These are phyloP conservation scores for Liodrosophila aerea DNA, from an alignment of 2,888 invertebrate species.

Conservation along the genomic window DNA sequence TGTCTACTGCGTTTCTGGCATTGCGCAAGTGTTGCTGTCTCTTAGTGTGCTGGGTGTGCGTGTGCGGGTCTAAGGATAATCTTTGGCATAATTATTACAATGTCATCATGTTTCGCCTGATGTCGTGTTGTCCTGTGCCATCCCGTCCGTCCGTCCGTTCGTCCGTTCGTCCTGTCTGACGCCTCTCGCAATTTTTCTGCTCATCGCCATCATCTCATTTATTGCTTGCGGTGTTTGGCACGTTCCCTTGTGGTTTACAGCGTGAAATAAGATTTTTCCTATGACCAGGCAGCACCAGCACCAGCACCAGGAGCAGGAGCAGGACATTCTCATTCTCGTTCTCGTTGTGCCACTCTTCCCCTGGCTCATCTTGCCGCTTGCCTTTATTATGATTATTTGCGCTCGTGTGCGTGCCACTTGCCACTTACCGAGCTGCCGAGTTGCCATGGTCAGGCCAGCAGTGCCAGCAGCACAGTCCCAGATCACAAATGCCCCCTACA, in stretches of 20 bases:
- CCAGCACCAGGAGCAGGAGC: constrained; percentile 14
- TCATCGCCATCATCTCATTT: constrained; percentile 68
- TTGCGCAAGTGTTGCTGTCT: not conserved
- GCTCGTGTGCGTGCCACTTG: constrained; percentile 71
- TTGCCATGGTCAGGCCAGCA: constrained; percentile 65
- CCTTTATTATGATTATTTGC: constrained; percentile 75
- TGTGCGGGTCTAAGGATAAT: constrained; percentile 72
- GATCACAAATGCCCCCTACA: not conserved
- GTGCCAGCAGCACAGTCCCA: too few relatives aligned
- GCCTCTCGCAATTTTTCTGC: constrained; percentile 63
- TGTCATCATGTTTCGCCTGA: constrained; percentile 74
- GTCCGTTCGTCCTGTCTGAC: constrained; percentile 14
- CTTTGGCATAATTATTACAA: constrained; percentile 79
- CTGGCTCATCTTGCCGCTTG: not conserved
- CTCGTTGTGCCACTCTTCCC: not conserved
- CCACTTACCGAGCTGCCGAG: constrained; percentile 45
- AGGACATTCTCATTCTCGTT: constrained; percentile 5
- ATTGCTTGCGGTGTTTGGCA: constrained; percentile 76
- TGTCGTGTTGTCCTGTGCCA: constrained; percentile 17
- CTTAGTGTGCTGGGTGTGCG: constrained; percentile 23
- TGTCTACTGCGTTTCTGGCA: not conserved
- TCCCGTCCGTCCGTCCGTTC: constrained; percentile 4
- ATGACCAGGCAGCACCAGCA: constrained; percentile 29
- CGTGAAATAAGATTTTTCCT: constrained; percentile 78
- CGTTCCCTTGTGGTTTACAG: constrained; percentile 77